These are phyloP conservation scores for Plodia interpunctella DNA, from an alignment of 1,140 invertebrate genomes.

Conservation along the genomic window DNA sequence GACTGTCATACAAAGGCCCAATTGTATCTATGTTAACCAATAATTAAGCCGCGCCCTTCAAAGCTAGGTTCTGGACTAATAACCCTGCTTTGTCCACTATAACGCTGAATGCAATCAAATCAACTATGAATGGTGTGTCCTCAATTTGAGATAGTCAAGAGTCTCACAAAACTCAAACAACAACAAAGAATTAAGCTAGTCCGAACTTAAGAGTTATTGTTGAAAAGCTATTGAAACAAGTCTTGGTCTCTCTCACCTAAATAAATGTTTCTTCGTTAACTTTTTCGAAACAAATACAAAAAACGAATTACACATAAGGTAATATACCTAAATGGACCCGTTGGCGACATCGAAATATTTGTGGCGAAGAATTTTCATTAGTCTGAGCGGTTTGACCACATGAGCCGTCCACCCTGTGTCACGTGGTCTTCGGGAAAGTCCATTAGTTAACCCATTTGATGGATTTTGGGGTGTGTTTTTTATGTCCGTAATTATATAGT, in stretches of 20 bases:
- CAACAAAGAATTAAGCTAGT: too few relatives aligned
- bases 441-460: background rate
- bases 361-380: slow-evolving; percentile 4
- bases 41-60: background rate
- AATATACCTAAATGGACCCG: background rate
- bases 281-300: too few relatives aligned
- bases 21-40: background rate
- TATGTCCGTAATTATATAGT: too few relatives aligned
- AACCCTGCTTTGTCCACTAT: background rate
- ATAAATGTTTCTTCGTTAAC: too few relatives aligned
- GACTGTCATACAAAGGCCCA: background rate
- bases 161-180: background rate
- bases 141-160: background rate
- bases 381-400: background rate
- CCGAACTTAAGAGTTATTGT: too few relatives aligned
- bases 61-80: background rate
- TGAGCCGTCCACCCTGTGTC: background rate
- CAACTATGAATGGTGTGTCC: background rate
- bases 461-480: background rate
- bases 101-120: background rate
- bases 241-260: too few relatives aligned
- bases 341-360: background rate
- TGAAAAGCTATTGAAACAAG: too few relatives aligned
- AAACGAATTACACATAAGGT: background rate
- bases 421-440: background rate